Evolutionary conservation across 2,888 invertebrate species (phyloP), one percentile per base, ranked within the genome.

Genomic region (Nasonovia ribisnigri): DNA sequence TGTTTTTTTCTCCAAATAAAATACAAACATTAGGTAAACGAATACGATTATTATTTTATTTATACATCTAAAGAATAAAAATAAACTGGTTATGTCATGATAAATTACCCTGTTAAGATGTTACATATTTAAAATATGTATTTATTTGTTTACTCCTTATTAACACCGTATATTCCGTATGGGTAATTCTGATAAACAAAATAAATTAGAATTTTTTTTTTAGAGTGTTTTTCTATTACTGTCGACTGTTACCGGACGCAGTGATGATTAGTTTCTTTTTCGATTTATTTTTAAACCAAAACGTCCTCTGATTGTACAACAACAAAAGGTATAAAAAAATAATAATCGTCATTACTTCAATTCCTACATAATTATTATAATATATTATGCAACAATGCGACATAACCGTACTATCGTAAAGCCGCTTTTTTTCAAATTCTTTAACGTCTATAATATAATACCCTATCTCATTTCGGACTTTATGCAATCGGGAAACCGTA

Each of bases 61-160:
- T 94, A 94, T 91, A 36, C 24, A 48, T 43, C 77, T 77, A 77
- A 77, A 77, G 36, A 36, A 77, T 77, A 77, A 36, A 77, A 77
- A 77, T 77, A 77, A 77, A 77, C 77, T 77, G 77, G 77, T 77
- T 77, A 20, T 77, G 77, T 77, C 36, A 77, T 20, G 36, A 36
- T 77, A 36, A 77, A 77, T 77, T 77, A 77, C 36, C 36, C 36
- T 77, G 36, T 42, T 77, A 36, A 77, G 36, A 36, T 77, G 20
- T 36, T 77, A 77, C 20, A 77, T 20, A 36, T 77, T 77, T 36
- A 36, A 77, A 77, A 77, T 36, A 77, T 77, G 20, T 77, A 36
- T 77, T 77, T 77, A 77, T 77, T 77, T 36, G 77, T 77, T 77
- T 77, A 77, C 77, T 36, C 20, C 36, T 36, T 36, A 77, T 77